Percentiles rank a stretch among this genome's conserved stretches.
Evolutionary conservation across 2,113 vertebrate genomes (phyloP).

Genomic region (Myxocyprinus asiaticus): DNA sequence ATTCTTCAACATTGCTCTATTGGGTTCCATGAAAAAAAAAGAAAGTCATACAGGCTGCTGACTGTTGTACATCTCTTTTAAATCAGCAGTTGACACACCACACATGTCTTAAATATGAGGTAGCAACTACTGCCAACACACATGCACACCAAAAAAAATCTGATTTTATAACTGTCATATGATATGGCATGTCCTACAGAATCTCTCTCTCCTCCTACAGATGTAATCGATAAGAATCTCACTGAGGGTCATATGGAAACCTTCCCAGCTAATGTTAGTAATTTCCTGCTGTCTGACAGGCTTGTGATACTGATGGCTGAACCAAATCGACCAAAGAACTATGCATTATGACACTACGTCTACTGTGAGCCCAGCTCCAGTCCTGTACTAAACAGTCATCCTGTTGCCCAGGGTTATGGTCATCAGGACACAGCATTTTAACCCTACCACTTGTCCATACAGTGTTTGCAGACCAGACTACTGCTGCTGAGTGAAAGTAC

Average conservation of each 20-base stretch:
- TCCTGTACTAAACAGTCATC: background rate
- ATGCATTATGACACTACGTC: background rate
- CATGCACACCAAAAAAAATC: background rate
- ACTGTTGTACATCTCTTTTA: background rate
- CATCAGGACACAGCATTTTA: background rate
- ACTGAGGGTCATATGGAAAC: conserved; percentile 17
- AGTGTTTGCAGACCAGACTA: background rate
- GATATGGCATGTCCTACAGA: background rate
- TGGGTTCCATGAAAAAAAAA: too few relatives aligned
- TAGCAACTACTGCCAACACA: background rate
- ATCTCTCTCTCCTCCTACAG: conserved; percentile 2
- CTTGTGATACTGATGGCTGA: background rate
- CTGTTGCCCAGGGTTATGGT: background rate
- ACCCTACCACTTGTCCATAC: background rate
- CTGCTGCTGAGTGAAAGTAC: background rate
- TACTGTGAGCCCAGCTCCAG: background rate
- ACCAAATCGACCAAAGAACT: background rate
- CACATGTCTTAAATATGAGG: conserved; percentile 24
- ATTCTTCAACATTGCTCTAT: too few relatives aligned
- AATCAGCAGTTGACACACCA: conserved; percentile 44
- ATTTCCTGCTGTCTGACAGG: conserved; percentile 24
- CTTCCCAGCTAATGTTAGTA: background rate
- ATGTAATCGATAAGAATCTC: conserved; percentile 6
- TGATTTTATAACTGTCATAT: background rate
- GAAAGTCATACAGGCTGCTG: too few relatives aligned